These are phyloP conservation scores for Poeciliopsis presidionis DNA, from an alignment of 2,797 vertebrate species.

Conservation along the genomic window DNA sequence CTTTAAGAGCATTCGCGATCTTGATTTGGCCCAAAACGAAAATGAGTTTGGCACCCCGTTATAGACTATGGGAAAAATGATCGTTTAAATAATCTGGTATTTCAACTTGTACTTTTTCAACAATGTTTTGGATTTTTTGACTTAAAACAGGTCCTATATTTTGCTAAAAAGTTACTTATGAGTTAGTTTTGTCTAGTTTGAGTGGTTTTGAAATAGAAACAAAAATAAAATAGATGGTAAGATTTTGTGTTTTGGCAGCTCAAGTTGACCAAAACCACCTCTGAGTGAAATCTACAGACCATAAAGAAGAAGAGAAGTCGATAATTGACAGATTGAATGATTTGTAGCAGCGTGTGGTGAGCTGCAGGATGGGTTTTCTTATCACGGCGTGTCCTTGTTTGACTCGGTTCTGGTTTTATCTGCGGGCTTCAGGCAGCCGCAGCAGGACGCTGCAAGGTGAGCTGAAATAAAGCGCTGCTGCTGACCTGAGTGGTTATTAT, in stretches of 20 bases:
- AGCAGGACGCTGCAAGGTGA: slow-evolving; percentile 32
- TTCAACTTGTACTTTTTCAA: neutral
- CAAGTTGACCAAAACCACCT: neutral
- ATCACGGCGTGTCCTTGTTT: neutral
- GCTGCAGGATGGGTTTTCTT: neutral
- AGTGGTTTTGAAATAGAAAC: neutral
- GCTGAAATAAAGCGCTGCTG: slow-evolving; percentile 4
- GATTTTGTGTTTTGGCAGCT: neutral
- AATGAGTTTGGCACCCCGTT: too few species aligned
- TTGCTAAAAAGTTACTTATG: neutral
- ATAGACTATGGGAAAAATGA: neutral
- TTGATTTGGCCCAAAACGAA: too few species aligned
- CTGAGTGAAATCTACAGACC: neutral
- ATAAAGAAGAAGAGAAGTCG: neutral
- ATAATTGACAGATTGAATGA: neutral
- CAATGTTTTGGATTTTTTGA: neutral
- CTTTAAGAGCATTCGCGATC: too few species aligned
- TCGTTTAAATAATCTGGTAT: too few species aligned
- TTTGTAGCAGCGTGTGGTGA: neutral
- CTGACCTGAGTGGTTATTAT: neutral
- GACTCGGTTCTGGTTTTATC: slow-evolving; percentile 18
- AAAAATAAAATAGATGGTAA: neutral
- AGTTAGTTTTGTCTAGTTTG: neutral
- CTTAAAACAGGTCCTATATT: neutral
- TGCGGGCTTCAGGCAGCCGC: slow-evolving; percentile 7